phyloP scores from a whole-genome alignment of 2,888 invertebrate species.

The Chalcosyrphus nemorum region DNA sequence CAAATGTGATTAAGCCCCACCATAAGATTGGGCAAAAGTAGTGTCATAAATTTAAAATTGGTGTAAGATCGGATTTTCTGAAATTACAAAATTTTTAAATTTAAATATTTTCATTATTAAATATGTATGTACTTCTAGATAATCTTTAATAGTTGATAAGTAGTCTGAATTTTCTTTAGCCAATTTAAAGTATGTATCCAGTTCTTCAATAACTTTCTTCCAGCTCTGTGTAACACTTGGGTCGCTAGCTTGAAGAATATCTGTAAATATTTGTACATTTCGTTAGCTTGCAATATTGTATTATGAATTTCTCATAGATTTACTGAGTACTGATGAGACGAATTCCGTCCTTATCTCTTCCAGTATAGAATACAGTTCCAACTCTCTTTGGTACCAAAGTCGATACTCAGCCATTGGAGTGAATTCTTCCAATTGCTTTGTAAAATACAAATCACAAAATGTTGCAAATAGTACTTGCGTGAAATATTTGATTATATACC shows the following conservation, averaged over 20 bases:
- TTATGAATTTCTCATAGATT: slow-evolving; percentile 74
- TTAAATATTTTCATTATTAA: not conserved
- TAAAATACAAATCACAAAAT: not conserved
- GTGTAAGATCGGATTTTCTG: slow-evolving; percentile 88
- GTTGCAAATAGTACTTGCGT: not conserved
- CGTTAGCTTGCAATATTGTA: not conserved
- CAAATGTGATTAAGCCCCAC: slow-evolving; percentile 94
- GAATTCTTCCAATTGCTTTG: slow-evolving; percentile 85
- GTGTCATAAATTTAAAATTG: slow-evolving; percentile 87
- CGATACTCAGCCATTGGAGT: slow-evolving; percentile 93
- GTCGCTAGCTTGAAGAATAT: slow-evolving; percentile 75
- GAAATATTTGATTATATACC: slow-evolving; percentile 71
- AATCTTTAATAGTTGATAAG: slow-evolving; percentile 80
- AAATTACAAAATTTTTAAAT: slow-evolving; percentile 38
- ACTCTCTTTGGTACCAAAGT: slow-evolving; percentile 92
- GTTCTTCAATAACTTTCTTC: slow-evolving; percentile 74
- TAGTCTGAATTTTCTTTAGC: slow-evolving; percentile 82
- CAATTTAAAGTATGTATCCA: slow-evolving; percentile 77
- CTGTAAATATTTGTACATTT: slow-evolving; percentile 83
- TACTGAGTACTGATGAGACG: slow-evolving; percentile 77
- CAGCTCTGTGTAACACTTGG: slow-evolving; percentile 76
- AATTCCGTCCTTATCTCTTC: slow-evolving; percentile 91
- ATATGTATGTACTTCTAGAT: slow-evolving; percentile 83
- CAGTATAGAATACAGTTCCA: slow-evolving; percentile 88
- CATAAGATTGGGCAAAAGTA: slow-evolving; percentile 90